Evolutionary conservation across 2,888 invertebrate genomes (phyloP).

Genomic region (Campopleginae sp.): DNA sequence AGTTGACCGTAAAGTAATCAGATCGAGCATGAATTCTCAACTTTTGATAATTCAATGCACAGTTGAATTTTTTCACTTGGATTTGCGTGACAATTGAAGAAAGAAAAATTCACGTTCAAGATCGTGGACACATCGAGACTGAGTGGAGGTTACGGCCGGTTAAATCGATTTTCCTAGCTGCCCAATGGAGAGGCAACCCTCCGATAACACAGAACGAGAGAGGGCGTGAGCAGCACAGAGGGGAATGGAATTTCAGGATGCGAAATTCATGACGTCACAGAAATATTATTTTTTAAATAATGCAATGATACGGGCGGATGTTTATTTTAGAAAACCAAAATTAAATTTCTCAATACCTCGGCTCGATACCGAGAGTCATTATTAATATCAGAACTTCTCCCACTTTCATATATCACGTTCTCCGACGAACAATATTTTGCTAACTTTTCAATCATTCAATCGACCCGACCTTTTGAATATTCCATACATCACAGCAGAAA

Average conservation of each 20-base stretch:
- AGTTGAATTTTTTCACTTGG: background rate
- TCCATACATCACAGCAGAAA: background rate
- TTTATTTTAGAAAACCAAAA: background rate
- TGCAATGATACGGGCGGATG: background rate
- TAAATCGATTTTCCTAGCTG: constrained; percentile 65
- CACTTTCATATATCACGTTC: background rate
- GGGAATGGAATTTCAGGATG: constrained; percentile 2
- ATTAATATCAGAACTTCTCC: background rate
- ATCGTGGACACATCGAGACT: constrained; percentile 39
- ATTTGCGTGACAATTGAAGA: background rate
- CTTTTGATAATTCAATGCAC: constrained; percentile 7
- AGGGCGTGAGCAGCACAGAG: constrained; percentile 1
- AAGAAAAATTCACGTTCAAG: constrained; percentile 52
- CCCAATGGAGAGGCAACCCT: constrained; percentile 56
- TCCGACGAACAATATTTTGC: background rate
- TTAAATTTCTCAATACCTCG: background rate
- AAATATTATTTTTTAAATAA: background rate
- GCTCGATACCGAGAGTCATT: background rate
- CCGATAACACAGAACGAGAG: constrained; percentile 39
- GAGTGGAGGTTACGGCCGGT: constrained; percentile 63
- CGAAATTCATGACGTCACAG: background rate
- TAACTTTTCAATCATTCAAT: background rate
- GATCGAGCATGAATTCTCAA: background rate
- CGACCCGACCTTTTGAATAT: background rate
- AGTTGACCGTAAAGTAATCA: background rate